Percentiles rank a stretch among this genome's conserved stretches.
phyloP scores from a whole-genome alignment of 2,797 vertebrate species.

The Clarias pachynema region DNA sequence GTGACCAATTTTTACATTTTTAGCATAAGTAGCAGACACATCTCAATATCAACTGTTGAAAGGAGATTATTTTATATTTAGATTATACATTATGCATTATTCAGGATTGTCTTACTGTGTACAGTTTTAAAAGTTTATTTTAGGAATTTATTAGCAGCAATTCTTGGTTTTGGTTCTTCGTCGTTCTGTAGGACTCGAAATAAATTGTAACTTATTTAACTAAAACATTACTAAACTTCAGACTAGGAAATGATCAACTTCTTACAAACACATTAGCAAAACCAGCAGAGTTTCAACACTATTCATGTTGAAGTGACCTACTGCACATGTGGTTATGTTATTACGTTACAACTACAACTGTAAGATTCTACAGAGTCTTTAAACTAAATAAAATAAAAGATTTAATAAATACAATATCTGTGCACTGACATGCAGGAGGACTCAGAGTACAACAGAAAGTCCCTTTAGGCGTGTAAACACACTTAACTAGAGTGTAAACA shows the following conservation, averaged over 20 bases:
- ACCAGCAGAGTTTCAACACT: background rate
- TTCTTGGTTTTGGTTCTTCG: background rate
- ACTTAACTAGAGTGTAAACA: background rate
- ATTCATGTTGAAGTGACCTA: background rate
- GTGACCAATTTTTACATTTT: too few species aligned
- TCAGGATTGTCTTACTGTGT: too few species aligned
- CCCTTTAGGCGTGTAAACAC: background rate
- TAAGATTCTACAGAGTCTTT: background rate
- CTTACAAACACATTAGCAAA: background rate
- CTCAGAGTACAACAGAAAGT: background rate
- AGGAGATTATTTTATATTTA: too few species aligned
- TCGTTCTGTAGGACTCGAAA: too few species aligned
- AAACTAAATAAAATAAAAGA: background rate
- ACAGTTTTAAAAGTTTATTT: background rate
- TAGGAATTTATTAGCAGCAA: background rate
- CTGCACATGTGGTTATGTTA: background rate
- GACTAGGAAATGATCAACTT: background rate
- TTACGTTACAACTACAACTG: background rate
- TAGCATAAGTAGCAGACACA: too few species aligned
- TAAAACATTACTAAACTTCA: background rate
- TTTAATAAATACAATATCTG: background rate
- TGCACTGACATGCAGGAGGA: background rate
- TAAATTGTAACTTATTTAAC: too few species aligned
- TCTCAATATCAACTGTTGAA: too few species aligned
- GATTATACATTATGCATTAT: too few species aligned